These are phyloP conservation scores for Gymnothorax javanicus DNA, from an alignment of 2,797 vertebrate species.

Conservation along the genomic window DNA sequence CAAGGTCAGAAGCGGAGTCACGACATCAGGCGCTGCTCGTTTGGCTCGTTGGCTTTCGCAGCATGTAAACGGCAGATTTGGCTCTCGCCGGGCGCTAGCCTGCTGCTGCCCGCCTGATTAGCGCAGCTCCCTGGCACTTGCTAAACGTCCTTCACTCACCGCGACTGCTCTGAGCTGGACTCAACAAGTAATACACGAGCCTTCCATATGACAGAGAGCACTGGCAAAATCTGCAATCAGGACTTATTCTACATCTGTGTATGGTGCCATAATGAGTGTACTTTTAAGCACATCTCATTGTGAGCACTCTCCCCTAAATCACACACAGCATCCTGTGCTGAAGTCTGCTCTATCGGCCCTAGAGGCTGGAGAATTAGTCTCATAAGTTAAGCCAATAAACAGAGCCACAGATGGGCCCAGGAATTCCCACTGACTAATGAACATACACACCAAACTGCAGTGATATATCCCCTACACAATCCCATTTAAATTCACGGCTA, in stretches of 20 bases:
- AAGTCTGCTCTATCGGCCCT: no score
- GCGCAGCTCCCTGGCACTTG: not conserved
- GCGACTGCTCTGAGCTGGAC: not conserved
- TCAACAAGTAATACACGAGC: not conserved
- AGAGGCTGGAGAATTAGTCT: not conserved
- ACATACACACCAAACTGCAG: not conserved
- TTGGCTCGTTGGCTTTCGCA: no score
- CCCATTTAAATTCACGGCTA: no score
- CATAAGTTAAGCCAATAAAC: not conserved
- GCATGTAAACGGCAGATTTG: not conserved
- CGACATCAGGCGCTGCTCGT: not conserved
- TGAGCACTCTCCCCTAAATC: no score
- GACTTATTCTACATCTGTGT: no score
- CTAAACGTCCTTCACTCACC: not conserved
- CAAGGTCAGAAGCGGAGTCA: not conserved
- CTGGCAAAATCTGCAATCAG: not conserved
- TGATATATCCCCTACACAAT: not conserved
- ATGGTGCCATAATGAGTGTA: no score
- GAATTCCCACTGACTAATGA: not conserved
- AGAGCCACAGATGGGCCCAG: not conserved
- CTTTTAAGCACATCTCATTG: no score
- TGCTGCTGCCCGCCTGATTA: not conserved
- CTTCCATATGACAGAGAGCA: not conserved
- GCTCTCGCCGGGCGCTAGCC: not conserved
- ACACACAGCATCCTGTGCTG: no score